These are phyloP conservation scores for Alca torda DNA, from an alignment of 2,797 vertebrate species.

Conservation along the genomic window DNA sequence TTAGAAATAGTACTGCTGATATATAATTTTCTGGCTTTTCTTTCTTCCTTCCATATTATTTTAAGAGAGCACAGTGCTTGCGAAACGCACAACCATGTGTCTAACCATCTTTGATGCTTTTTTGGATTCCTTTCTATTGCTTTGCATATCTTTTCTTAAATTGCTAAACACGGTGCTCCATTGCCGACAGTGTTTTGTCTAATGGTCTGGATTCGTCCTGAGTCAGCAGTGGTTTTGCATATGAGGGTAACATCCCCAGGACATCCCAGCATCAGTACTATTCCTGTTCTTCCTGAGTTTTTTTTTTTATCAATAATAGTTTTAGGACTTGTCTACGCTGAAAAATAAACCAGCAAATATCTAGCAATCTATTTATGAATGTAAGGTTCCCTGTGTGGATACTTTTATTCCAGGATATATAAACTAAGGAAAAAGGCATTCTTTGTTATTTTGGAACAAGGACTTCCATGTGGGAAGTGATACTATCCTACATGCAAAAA, in stretches of 20 bases:
- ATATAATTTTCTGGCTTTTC: conserved; percentile 47
- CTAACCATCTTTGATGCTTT: conserved; percentile 31
- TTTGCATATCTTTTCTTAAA: not conserved
- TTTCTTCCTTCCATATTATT: not conserved
- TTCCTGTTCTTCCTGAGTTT: not conserved
- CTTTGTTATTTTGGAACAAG: not conserved
- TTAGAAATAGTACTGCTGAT: conserved; percentile 55
- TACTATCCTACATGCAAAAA: not conserved
- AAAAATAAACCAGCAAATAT: not conserved
- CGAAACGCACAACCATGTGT: not conserved
- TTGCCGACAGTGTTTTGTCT: not conserved
- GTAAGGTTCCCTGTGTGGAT: not conserved
- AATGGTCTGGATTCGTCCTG: not conserved
- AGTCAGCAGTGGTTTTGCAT: not conserved
- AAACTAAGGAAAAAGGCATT: not conserved
- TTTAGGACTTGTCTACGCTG: not conserved
- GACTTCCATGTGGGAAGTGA: not conserved
- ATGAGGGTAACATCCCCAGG: not conserved
- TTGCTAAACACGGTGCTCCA: not conserved
- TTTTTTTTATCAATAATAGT: not conserved
- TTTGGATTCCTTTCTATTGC: not conserved
- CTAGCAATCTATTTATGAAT: not conserved
- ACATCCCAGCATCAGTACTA: not conserved
- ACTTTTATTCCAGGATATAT: not conserved
- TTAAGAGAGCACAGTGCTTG: not conserved